Conservation (phyloP, 2,113 vertebrate genomes). For the Otolemur garnettii region DNA sequence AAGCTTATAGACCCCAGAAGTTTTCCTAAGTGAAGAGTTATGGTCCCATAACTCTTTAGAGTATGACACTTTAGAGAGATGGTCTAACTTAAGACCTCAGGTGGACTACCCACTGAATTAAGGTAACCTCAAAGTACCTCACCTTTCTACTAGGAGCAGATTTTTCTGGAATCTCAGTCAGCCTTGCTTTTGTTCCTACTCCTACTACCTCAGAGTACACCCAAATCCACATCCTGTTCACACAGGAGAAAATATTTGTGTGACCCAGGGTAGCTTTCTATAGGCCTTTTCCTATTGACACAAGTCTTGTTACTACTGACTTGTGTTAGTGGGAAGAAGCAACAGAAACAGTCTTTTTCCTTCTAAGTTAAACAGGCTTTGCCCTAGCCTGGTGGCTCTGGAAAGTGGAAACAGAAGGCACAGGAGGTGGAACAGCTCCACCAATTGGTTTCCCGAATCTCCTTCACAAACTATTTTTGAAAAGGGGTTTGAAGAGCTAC, state of each 20-base stretch:
- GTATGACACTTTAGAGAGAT: background rate
- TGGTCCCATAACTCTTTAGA: background rate
- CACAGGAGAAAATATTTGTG: background rate
- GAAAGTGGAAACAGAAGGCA: conserved; percentile 15
- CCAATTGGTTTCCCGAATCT: conserved; percentile 20
- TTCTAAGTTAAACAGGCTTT: conserved; percentile 34
- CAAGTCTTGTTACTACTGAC: background rate
- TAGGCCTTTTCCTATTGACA: conserved; percentile 39
- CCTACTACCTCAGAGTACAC: background rate
- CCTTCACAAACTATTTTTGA: conserved; percentile 15
- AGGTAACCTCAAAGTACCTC: background rate
- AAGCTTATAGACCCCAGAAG: conserved; percentile 37
- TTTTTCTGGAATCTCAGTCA: conserved; percentile 1
- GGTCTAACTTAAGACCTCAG: conserved; percentile 27
- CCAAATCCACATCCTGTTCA: conserved; percentile 6
- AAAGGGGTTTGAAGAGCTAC: background rate
- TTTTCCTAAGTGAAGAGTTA: conserved; percentile 39
- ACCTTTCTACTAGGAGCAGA: background rate
- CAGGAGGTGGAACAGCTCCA: background rate
- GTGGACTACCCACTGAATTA: background rate
- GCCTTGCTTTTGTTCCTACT: background rate
- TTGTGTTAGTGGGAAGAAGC: background rate
- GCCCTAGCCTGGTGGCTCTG: background rate
- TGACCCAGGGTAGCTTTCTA: conserved; percentile 5
- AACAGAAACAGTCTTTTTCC: background rate